These are phyloP conservation scores for Blera fallax DNA, from an alignment of 2,888 invertebrate genomes.

Conservation along the genomic window DNA sequence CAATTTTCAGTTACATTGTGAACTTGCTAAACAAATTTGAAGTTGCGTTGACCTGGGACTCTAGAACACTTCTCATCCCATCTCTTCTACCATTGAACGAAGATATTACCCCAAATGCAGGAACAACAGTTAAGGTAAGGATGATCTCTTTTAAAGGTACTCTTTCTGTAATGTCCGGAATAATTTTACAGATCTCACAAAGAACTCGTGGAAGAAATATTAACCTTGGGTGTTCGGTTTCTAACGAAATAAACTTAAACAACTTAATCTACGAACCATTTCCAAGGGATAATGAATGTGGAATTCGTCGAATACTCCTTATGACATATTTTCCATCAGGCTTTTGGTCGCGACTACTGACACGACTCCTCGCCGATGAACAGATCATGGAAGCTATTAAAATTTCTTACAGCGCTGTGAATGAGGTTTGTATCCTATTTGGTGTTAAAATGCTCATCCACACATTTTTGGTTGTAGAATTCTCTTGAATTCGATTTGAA, in stretches of 20 bases:
- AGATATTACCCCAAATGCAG: slow-evolving; percentile 81
- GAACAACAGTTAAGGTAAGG: slow-evolving; percentile 79
- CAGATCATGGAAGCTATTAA: slow-evolving; percentile 90
- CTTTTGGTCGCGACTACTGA: slow-evolving; percentile 97
- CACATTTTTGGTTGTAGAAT: slow-evolving; percentile 73
- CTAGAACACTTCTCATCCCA: slow-evolving; percentile 93
- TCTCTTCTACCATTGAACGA: slow-evolving; percentile 93
- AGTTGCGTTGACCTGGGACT: slow-evolving; percentile 98
- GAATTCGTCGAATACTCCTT: slow-evolving; percentile 87
- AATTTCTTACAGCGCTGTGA: slow-evolving; percentile 87
- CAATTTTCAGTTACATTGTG: slow-evolving; percentile 90
- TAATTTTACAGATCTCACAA: slow-evolving; percentile 76
- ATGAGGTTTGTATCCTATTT: slow-evolving; percentile 84
- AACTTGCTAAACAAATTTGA: slow-evolving; percentile 98
- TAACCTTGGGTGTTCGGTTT: slow-evolving; percentile 78
- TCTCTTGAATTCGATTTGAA: slow-evolving; percentile 79
- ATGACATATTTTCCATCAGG: slow-evolving; percentile 99
- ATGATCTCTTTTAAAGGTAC: neutral
- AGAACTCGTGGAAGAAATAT: slow-evolving; percentile 78
- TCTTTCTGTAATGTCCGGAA: neutral
- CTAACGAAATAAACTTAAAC: slow-evolving; percentile 79
- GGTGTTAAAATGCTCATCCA: neutral
- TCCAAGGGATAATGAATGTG: slow-evolving; percentile 73
- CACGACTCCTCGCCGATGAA: slow-evolving; percentile 95
- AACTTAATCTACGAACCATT: slow-evolving; percentile 77